Evolutionary conservation across 2,797 vertebrate genomes (phyloP), one percentile per base, ranked within the genome.

Genomic region (Tiaroga cobitis): DNA sequence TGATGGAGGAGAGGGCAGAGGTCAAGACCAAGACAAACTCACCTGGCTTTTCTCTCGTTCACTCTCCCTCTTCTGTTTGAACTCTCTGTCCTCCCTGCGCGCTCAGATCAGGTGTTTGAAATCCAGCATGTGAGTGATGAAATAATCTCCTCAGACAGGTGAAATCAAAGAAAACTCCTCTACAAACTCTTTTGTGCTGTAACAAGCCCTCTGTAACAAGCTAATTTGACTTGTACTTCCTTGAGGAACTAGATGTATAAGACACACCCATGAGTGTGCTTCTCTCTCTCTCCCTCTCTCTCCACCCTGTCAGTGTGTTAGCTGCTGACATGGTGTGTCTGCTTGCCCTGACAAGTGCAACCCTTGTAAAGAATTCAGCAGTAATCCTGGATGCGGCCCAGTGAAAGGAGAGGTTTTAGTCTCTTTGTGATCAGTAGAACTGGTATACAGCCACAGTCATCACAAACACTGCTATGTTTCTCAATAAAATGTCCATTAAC

Each of bases 241-340:
- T 97, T 93, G 93, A 96, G 95, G 95, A 96, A 96, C 95, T 95
- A 93, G 95, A 94, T 93, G 94, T 93, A 92, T 91, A 91, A 93
- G 94, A 94, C 94, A 95, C 95, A 94, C 95, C 94, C 95, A 94
- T 94, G 86, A 89, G 89, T 82, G 59, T 90, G 82, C 68, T 61
- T 89, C 77, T 85, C 63, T 91, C 39, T 91, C 80, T 89, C 83
- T 90, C 88, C 85, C 63, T 90, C 78, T 89, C 78, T 88, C 70
- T 92, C 81, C 85, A 86, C 85, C 83, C 82, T 84, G 86, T 87
- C 88, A 85, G 69, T 89, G 81, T 81, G 56, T 68, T 82, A 78
- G 85, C 74, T 92, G 93, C 95, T 96, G 94, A 96, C 92, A 90
- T 81, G 80, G 91, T 90, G 92, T 91, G 91, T 93, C 90, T 93